A percentile compares a stretch with the other conserved stretches of the same genome.
Conservation (phyloP, 2,888 invertebrate genomes). For the Thereva unica region DNA sequence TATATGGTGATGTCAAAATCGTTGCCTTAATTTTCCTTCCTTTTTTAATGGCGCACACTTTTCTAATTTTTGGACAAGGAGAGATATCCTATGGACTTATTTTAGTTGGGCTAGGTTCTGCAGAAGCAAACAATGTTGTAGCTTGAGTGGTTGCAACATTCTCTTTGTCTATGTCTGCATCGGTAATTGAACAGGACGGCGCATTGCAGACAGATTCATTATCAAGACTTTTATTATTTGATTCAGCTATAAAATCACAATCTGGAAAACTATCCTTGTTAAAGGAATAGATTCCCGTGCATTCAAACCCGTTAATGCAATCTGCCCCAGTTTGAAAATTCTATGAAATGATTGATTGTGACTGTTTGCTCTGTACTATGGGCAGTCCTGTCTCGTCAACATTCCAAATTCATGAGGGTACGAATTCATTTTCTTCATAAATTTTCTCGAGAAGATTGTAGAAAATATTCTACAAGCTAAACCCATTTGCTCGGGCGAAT, state of each 20-base stretch:
- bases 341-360: neutral
- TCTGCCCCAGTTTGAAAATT: constrained; percentile 36
- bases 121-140: neutral
- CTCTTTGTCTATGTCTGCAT: neutral
- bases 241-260: too few relatives aligned
- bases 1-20: neutral
- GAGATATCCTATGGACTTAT: neutral
- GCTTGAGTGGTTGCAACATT: neutral
- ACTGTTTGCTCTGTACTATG: too few relatives aligned
- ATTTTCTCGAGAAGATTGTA: too few relatives aligned
- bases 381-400: too few relatives aligned
- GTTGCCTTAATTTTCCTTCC: neutral
- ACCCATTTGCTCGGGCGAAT: too few relatives aligned
- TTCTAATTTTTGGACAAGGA: constrained; percentile 1
- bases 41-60: neutral
- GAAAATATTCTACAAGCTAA: too few relatives aligned
- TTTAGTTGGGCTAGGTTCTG: neutral
- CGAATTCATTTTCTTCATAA: too few relatives aligned
- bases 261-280: too few relatives aligned
- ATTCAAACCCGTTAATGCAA: constrained; percentile 39
- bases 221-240: neutral
- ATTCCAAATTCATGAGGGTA: too few relatives aligned
- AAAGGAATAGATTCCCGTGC: constrained; percentile 34
- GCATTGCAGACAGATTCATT: neutral
- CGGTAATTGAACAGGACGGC: neutral